A percentile compares a stretch with the other conserved stretches of the same genome.
Conservation (phyloP, 2,888 invertebrate species). For the Belgica antarctica region DNA sequence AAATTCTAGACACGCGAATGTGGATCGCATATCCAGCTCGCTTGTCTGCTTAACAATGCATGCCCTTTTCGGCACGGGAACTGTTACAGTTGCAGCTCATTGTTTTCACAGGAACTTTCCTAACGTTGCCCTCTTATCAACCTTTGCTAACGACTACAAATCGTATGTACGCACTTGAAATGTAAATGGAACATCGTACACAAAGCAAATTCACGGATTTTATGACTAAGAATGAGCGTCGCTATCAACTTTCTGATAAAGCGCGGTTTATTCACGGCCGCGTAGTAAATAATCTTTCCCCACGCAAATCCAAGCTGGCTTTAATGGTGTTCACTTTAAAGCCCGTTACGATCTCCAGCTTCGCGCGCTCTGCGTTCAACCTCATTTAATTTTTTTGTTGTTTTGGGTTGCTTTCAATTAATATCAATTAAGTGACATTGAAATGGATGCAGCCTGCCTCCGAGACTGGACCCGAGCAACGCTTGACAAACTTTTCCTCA, state of each 20-base stretch:
- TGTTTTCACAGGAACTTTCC: slow-evolving; percentile 2
- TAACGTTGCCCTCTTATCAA: background rate
- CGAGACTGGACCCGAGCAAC: background rate
- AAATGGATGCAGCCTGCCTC: background rate
- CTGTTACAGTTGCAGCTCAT: slow-evolving; percentile 11
- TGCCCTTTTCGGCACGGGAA: slow-evolving; percentile 13
- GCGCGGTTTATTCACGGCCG: background rate
- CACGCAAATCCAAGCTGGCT: background rate
- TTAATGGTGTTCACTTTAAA: background rate
- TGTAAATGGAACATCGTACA: slow-evolving; percentile 13
- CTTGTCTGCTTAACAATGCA: background rate
- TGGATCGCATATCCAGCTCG: slow-evolving; percentile 26
- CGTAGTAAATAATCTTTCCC: background rate
- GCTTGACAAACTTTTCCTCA: background rate
- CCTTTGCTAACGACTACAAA: background rate
- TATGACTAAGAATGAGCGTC: too few relatives aligned
- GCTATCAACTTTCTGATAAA: background rate
- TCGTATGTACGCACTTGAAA: slow-evolving; percentile 2
- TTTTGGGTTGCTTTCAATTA: slow-evolving; percentile 43
- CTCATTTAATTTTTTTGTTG: slow-evolving; percentile 27
- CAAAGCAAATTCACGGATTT: too few relatives aligned
- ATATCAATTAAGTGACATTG: slow-evolving; percentile 40
- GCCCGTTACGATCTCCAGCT: background rate
- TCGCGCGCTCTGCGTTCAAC: slow-evolving; percentile 1
- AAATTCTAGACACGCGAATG: slow-evolving; percentile 8